phyloP scores from a whole-genome alignment of 1,140 invertebrate species.

The Drosophila tristis region DNA sequence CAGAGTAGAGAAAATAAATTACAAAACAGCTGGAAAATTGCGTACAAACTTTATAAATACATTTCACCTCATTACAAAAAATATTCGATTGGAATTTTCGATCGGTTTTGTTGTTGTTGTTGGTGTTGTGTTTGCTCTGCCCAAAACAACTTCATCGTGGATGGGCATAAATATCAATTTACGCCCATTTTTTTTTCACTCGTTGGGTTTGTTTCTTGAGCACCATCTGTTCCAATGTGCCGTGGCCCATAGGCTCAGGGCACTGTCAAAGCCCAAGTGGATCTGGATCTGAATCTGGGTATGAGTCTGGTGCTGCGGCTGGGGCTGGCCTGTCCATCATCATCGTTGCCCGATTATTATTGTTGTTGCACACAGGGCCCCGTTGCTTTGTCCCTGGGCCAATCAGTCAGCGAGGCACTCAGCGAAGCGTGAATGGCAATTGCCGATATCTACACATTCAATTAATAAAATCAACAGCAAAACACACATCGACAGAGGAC shows the following conservation, averaged over 20 bases:
- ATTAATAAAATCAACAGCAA: conserved; percentile 79
- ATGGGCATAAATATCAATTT: conserved; percentile 63
- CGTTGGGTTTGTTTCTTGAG: conserved; percentile 44
- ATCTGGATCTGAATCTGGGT: conserved; percentile 6
- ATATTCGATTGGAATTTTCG: conserved; percentile 20
- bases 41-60: neutral
- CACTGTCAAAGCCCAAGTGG: conserved; percentile 31
- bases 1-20: neutral
- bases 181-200: conserved; percentile 40
- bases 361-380: conserved; percentile 1
- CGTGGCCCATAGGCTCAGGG: conserved; percentile 28
- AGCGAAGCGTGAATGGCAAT: conserved; percentile 78
- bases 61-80: conserved; percentile 44
- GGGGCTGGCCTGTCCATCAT: conserved; percentile 58
- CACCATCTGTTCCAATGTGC: conserved; percentile 46
- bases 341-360: conserved; percentile 40
- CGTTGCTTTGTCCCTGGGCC: conserved; percentile 5
- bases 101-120: conserved; percentile 17
- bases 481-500: neutral
- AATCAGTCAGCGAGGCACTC: conserved; percentile 79
- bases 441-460: conserved; percentile 79
- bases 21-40: neutral
- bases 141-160: conserved; percentile 47
- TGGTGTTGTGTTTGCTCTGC: conserved; percentile 2
- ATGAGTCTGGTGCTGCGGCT: neutral